Evolutionary conservation across 2,888 invertebrate species (phyloP).

Genomic region (Argyra leucocephala): DNA sequence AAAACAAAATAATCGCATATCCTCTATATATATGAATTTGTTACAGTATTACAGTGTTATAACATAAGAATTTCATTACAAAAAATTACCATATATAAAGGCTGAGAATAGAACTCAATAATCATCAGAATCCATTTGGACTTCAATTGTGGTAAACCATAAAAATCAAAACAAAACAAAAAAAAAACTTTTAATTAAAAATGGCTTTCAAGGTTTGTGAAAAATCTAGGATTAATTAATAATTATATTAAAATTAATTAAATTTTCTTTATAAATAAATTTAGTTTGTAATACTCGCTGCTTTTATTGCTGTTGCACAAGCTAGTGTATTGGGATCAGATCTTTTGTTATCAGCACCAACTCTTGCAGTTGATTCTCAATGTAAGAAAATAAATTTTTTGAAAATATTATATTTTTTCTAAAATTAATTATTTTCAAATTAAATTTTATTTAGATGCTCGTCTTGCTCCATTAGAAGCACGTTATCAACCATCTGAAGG

Average conservation of each 20-base stretch:
- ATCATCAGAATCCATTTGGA: slow-evolving; percentile 1
- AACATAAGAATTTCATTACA: neutral
- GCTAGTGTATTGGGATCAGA: neutral
- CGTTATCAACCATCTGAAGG: neutral
- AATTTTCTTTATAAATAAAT: neutral
- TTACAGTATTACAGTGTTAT: neutral
- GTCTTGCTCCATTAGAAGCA: neutral
- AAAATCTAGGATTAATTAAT: neutral
- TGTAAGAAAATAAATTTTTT: neutral
- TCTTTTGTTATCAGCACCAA: neutral
- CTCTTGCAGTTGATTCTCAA: neutral
- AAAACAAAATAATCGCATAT: neutral
- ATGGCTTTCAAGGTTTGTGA: neutral
- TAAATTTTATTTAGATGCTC: neutral
- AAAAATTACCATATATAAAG: neutral
- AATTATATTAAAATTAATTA: neutral
- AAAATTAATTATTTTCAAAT: no score
- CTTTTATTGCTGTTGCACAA: neutral
- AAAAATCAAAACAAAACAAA: neutral
- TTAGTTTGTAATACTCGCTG: neutral
- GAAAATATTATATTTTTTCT: neutral
- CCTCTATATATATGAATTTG: neutral
- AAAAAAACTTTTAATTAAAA: neutral
- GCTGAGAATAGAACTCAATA: neutral
- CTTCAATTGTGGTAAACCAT: neutral